Conservation (phyloP, 2,113 vertebrate genomes). For the Rattus rattus region DNA sequence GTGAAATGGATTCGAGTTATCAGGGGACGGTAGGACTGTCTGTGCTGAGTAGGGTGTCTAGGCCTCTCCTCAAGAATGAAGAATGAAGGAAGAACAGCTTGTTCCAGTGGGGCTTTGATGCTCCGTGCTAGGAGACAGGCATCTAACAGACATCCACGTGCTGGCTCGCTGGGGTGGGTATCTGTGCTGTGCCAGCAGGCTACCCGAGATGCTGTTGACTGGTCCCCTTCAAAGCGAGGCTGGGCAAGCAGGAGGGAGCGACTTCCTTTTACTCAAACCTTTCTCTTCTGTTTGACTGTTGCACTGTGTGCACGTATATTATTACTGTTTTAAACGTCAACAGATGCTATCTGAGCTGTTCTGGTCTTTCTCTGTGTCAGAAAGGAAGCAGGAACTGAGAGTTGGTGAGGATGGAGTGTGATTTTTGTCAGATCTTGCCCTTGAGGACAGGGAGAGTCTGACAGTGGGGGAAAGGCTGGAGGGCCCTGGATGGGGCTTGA, state of each 20-base stretch:
- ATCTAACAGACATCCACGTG: fast-evolving
- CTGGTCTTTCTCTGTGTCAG: constrained; percentile 21
- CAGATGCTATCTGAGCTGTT: constrained; percentile 15
- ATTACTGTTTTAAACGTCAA: constrained; percentile 36
- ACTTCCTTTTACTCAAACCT: constrained; percentile 18
- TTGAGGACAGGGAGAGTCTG: not conserved
- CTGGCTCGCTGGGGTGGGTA: not conserved
- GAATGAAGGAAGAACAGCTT: not conserved
- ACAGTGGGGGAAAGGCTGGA: not conserved
- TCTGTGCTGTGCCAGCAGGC: not conserved
- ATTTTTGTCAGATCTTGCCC: not conserved
- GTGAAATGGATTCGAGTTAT: not conserved
- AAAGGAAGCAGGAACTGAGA: not conserved
- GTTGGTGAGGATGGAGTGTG: not conserved
- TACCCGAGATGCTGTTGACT: not conserved
- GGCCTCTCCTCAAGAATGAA: not conserved
- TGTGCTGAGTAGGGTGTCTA: not conserved
- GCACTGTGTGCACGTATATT: not conserved
- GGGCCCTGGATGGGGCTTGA: not conserved
- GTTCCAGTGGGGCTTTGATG: not conserved
- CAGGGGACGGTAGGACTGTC: not conserved
- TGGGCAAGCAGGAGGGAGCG: not conserved
- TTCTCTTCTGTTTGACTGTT: constrained; percentile 3
- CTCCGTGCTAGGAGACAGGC: not conserved
- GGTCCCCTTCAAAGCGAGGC: not conserved